Base-by-base conservation (phyloP, 2,797 vertebrate genomes). In the Dromococcyx pavoninus region DNA sequence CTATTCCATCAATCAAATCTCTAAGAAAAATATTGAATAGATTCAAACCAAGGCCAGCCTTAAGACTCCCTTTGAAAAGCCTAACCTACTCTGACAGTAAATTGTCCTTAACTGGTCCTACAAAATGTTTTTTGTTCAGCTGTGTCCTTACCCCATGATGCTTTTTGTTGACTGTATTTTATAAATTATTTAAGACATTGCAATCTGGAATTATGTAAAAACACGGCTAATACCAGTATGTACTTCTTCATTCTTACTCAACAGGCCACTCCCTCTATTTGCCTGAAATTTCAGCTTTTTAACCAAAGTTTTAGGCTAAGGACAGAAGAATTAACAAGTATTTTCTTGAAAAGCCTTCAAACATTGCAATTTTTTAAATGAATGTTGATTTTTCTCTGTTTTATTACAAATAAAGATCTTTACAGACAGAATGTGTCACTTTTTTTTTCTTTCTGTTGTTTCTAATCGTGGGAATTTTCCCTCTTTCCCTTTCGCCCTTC, bases 111-210 rank as follows among this genome's bases (percentile, higher is more conserved):
- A 56, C 27, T 66, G 12, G 5, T 70, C 18, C 27, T 69, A 22
- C 21, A 51, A 35, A 25, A 0, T 22, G 19, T 28, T 41, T 80
- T 77, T 91, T 77, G 10, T 53, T 77, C 30, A 22, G 1, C n/a
- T 78, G 11, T 1, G 1, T 24, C 35, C 28, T 84, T 51, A 67
- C 7, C 2, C 2, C 32, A 21, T 5, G 3, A 39, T 18, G 4
- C 2, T 51, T 69, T 85, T 46, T 86, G 7, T 56, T 73, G 11
- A 15, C 5, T 67, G 17, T 53, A 22, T 54, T 87, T 89, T 74
- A 35, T 2, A 82, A 86, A 8, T 65, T 89, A 35, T 28, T 70
- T 61, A 87, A 57, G 28, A 73, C 81, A 56, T 2, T 23, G 5
- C 61, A 50, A 46, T 57, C 7, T 54, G 33, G 23, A 73, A 32